Evolutionary conservation across 2,888 invertebrate genomes (phyloP), one percentile per base, ranked within the genome.

Genomic region (Leptopilina syphax): DNA sequence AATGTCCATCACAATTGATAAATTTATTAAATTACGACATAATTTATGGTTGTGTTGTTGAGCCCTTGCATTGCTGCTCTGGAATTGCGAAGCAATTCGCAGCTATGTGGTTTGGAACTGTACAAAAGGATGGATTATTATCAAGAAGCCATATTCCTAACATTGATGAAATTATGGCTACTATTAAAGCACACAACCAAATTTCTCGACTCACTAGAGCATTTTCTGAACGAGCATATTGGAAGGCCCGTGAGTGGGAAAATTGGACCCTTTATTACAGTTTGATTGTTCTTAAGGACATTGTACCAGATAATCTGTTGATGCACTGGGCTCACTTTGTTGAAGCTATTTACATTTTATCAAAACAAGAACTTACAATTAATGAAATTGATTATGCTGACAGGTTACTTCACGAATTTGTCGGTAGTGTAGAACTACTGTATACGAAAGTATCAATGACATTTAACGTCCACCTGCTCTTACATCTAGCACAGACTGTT

Each of bases 1-100:
- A 63, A 63, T 1, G 63, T 8, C 63, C 63, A 18, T 63, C 63
- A 18, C 63, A 63, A 63, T 18, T 63, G 24, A 63, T 63, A 18
- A 63, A 18, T 24, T 63, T 63, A 9, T 18, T 63, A 6, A 5
- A 63, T 7, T 63, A 18, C 24, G 63, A 63, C 18, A 63, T 63
- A 18, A 63, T 63, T 63, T 9, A 63, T 63, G 63, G 63, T 63
- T 63, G 24, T 24, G 63, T 63, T 63, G 63, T 24, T 1, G 63
- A 63, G 24, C 24, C 63, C 24, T 63, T 63, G 18, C 24, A 63
- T 9, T 63, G 63, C 9, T 24, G 18, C 9, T 24, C 18, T 27
- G 34, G 57, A 57, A 57, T 76, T 60, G 76, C 76, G n/a, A 76
- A 76, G 57, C 76, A 76, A 12, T 76, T 76, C 12, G 54, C 73